Evolutionary conservation across 2,888 invertebrate genomes (phyloP).

Genomic region (Didymodactylos carnosus): DNA sequence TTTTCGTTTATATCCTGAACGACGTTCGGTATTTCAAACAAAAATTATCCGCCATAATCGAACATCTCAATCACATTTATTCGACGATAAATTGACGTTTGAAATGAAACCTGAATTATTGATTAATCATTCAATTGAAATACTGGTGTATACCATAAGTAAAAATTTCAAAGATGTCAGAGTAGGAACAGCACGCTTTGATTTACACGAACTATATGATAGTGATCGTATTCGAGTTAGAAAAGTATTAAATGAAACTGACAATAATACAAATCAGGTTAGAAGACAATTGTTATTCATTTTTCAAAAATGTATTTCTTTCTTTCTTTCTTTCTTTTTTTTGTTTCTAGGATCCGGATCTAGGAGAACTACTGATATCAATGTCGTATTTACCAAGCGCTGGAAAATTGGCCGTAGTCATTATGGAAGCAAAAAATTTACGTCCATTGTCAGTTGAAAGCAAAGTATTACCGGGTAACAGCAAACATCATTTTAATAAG

Average conservation of each 20-base stretch:
- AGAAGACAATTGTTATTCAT: no score
- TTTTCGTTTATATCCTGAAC: not conserved
- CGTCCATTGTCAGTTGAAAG: conserved; percentile 5
- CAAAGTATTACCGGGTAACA: not conserved
- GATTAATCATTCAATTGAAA: not conserved
- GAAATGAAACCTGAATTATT: not conserved
- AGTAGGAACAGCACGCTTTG: not conserved
- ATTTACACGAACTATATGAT: not conserved
- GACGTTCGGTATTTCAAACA: not conserved
- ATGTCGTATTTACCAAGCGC: conserved; percentile 10
- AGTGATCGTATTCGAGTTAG: not conserved
- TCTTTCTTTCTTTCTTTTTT: no score
- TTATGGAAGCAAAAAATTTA: conserved; percentile 11
- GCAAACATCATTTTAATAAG: not conserved
- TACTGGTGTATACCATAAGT: not conserved
- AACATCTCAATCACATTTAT: not conserved
- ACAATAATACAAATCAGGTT: not conserved
- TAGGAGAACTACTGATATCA: conserved; percentile 13
- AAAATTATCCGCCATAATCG: not conserved
- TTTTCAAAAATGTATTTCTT: not conserved
- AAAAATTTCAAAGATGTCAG: not conserved
- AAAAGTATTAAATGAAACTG: not conserved
- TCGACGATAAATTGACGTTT: not conserved
- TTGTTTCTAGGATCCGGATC: not conserved
- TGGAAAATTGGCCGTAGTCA: conserved; percentile 6